A percentile compares a stretch with the other conserved stretches of the same genome.
Evolutionary conservation across 2,113 vertebrate species (phyloP).

Genomic region (Apus apus): DNA sequence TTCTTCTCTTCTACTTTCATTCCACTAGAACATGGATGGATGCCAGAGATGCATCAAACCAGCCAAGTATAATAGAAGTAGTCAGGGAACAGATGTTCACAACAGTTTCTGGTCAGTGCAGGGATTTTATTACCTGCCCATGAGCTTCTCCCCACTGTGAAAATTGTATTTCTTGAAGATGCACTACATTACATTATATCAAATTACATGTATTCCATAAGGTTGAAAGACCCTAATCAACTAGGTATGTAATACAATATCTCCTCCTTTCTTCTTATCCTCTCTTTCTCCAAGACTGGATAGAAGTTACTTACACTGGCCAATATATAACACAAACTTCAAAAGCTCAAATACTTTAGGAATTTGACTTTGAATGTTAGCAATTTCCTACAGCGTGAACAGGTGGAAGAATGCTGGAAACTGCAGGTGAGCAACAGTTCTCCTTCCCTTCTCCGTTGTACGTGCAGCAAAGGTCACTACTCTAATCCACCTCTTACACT

Average conservation of each 20-base stretch:
- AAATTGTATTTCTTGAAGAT: slow-evolving; percentile 54
- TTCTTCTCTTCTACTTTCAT: slow-evolving; percentile 42
- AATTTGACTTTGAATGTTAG: slow-evolving; percentile 53
- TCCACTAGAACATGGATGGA: background rate
- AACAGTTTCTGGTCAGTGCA: slow-evolving; percentile 64
- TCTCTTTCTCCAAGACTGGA: background rate
- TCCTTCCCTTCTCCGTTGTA: slow-evolving; percentile 34
- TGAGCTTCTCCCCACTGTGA: slow-evolving; percentile 34
- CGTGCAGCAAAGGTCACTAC: background rate
- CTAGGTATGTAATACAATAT: background rate
- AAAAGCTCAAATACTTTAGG: background rate
- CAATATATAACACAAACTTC: background rate
- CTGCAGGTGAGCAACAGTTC: slow-evolving; percentile 33
- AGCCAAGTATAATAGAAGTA: slow-evolving; percentile 63
- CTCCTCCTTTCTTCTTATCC: background rate
- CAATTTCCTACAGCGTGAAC: background rate
- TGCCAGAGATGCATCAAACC: slow-evolving; percentile 64
- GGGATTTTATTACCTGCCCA: slow-evolving; percentile 57
- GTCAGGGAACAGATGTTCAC: slow-evolving; percentile 68
- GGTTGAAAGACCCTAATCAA: background rate
- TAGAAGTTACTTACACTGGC: background rate
- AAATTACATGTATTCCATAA: slow-evolving; percentile 8
- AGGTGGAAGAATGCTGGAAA: slow-evolving; percentile 55
- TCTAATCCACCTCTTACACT: background rate
- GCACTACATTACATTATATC: background rate